These are phyloP conservation scores for Allacma fusca DNA, from an alignment of 2,888 invertebrate species.

Conservation along the genomic window DNA sequence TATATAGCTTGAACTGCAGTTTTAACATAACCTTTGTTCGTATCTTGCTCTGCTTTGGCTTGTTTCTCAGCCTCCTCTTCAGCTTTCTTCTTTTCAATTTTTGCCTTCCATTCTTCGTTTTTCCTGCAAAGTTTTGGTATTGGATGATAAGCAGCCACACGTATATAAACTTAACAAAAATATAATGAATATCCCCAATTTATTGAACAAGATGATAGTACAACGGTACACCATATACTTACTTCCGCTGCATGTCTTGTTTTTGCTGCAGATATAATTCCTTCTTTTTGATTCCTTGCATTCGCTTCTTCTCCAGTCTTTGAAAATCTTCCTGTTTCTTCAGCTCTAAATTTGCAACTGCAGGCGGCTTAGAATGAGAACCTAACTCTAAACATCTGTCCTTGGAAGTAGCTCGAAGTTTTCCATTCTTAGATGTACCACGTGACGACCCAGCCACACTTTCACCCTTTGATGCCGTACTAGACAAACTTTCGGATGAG, in stretches of 20 bases:
- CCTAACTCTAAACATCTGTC: background rate
- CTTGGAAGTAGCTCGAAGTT: background rate
- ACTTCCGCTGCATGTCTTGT: slow-evolving; percentile 49
- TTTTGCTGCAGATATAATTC: slow-evolving; percentile 45
- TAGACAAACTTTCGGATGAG: background rate
- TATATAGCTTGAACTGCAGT: background rate
- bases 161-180: too few species aligned
- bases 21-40: slow-evolving; percentile 29
- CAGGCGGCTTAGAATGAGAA: background rate
- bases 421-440: background rate
- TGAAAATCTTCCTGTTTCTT: slow-evolving; percentile 38
- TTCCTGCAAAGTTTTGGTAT: slow-evolving; percentile 51
- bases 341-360: slow-evolving; percentile 7
- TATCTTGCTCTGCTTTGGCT: slow-evolving; percentile 18
- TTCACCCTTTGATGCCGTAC: background rate
- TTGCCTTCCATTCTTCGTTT: slow-evolving; percentile 53
- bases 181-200: too few species aligned
- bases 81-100: slow-evolving; percentile 50
- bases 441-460: background rate
- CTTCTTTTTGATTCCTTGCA: slow-evolving; percentile 41
- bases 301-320: slow-evolving; percentile 42
- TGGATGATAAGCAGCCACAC: too few species aligned
- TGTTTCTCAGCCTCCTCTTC: slow-evolving; percentile 42
- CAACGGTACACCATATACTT: too few species aligned
- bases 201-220: too few species aligned